Conservation (phyloP, 2,888 invertebrate genomes). For the Epinotia bilunana region DNA sequence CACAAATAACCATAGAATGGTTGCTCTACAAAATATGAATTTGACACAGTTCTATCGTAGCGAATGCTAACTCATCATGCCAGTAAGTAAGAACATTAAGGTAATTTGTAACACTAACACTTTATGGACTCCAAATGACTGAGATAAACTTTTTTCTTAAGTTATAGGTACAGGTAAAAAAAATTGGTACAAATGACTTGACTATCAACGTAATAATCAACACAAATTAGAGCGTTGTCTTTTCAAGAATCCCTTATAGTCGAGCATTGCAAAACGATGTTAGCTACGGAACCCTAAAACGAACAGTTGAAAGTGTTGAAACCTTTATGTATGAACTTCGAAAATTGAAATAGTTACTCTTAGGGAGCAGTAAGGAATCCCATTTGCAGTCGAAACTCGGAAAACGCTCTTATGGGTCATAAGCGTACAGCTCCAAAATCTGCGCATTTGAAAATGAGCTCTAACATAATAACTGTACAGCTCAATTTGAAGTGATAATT, state of each 20-base stretch:
- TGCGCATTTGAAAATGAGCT: neutral
- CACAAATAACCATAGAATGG: too few species aligned
- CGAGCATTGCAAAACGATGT: neutral
- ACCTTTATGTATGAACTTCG: neutral
- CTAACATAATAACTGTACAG: neutral
- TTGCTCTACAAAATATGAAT: too few species aligned
- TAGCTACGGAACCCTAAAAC: neutral
- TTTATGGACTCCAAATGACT: too few species aligned
- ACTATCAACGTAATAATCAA: too few species aligned
- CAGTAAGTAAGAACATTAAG: too few species aligned
- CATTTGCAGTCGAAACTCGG: constrained; percentile 38
- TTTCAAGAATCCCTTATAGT: neutral
- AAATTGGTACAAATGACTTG: too few species aligned
- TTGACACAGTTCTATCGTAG: too few species aligned
- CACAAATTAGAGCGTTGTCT: too few species aligned
- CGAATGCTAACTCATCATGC: too few species aligned
- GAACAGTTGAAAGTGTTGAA: neutral
- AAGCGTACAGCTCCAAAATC: neutral
- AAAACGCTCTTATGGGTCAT: constrained; percentile 29
- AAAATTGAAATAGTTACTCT: constrained; percentile 8
- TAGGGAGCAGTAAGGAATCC: constrained; percentile 12
- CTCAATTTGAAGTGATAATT: neutral
- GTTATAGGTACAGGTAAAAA: too few species aligned
- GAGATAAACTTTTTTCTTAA: too few species aligned
- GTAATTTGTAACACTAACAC: too few species aligned